These are phyloP conservation scores for Silurus glanis DNA, from an alignment of 2,113 vertebrate species.

Conservation along the genomic window DNA sequence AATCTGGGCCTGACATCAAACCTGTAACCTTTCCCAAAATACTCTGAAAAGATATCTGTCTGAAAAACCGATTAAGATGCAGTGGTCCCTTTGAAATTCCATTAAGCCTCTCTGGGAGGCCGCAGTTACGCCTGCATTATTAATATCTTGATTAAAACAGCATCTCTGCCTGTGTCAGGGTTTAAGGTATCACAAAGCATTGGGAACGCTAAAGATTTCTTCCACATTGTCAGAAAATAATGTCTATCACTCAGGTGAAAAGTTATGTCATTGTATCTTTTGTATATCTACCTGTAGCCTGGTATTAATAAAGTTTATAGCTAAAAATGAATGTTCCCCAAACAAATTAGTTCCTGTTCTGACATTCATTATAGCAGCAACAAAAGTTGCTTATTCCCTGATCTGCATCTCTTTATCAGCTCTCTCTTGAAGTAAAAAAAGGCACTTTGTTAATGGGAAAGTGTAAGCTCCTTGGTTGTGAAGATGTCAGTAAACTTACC, in stretches of 20 bases:
- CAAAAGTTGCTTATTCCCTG: not conserved
- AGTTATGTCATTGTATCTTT: too few species aligned
- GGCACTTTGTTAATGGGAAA: not conserved
- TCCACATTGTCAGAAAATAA: not conserved
- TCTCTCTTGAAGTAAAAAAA: not conserved
- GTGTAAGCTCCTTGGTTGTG: not conserved
- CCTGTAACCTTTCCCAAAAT: constrained; percentile 21
- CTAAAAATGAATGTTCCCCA: not conserved
- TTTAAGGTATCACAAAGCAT: not conserved
- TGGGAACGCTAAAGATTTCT: not conserved
- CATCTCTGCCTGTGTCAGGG: not conserved
- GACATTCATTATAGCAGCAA: not conserved
- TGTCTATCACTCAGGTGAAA: not conserved
- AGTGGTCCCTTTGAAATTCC: constrained; percentile 41
- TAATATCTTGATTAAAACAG: constrained; percentile 24
- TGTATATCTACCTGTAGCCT: not conserved
- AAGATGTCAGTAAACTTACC: not conserved
- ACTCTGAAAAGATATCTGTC: constrained; percentile 7
- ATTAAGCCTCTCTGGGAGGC: constrained; percentile 20
- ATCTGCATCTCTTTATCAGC: not conserved
- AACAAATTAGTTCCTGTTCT: not conserved
- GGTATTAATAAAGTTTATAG: not conserved
- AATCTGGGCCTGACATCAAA: not conserved
- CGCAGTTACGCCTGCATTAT: constrained; percentile 21
- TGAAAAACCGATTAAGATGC: constrained; percentile 30